phyloP scores from a whole-genome alignment of 1,140 invertebrate genomes.

The Yoshiicerus persimilis region DNA sequence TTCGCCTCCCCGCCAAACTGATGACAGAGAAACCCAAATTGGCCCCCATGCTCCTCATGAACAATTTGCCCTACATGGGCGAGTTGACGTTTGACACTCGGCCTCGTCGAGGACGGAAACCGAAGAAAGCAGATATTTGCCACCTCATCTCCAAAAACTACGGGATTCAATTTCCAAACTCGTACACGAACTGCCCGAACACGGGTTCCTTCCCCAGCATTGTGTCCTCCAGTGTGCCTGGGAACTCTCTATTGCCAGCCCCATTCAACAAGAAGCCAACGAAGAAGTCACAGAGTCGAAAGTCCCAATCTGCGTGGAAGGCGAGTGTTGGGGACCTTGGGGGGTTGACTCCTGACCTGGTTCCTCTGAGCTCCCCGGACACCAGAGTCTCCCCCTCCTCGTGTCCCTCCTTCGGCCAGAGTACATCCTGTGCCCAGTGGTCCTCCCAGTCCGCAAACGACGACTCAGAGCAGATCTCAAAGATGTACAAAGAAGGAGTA shows the following conservation, averaged over 20 bases:
- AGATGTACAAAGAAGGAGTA: constrained; percentile 10
- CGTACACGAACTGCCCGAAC: constrained; percentile 37
- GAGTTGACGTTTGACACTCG: constrained; percentile 83
- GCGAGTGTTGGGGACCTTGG: neutral
- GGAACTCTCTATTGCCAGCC: neutral
- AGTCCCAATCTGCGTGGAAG: neutral
- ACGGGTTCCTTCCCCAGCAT: neutral
- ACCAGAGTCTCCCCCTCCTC: neutral
- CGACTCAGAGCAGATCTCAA: neutral
- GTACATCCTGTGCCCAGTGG: neutral
- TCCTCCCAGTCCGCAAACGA: neutral
- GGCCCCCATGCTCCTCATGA: constrained; percentile 44
- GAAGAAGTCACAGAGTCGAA: neutral
- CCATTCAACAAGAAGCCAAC: neutral
- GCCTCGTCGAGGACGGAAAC: constrained; percentile 77
- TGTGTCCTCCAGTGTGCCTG: neutral
- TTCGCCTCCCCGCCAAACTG: neutral
- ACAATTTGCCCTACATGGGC: constrained; percentile 80
- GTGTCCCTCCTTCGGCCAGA: neutral
- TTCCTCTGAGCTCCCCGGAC: neutral
- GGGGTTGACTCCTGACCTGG: neutral
- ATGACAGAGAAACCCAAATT: constrained; percentile 10
- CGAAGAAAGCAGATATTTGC: constrained; percentile 86
- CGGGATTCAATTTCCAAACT: constrained; percentile 59
- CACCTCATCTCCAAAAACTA: constrained; percentile 89